phyloP scores from a whole-genome alignment of 2,113 vertebrate species.

The Callospermophilus lateralis region DNA sequence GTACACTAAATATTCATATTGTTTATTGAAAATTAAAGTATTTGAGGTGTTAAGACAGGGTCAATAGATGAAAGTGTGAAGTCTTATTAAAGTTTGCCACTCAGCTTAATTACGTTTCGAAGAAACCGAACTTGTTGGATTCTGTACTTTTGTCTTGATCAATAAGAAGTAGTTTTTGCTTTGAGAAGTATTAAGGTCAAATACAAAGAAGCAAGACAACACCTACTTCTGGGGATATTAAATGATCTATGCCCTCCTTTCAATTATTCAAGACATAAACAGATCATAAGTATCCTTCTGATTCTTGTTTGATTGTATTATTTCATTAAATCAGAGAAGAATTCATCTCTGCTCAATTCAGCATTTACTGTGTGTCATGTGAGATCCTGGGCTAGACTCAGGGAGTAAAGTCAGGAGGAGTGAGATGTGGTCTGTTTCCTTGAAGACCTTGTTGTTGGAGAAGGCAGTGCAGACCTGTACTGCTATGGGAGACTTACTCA shows the following conservation, averaged over 20 bases:
- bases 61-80: neutral
- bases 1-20: neutral
- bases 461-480: neutral
- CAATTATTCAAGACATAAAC: conserved; percentile 6
- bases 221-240: neutral
- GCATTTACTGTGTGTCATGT: neutral
- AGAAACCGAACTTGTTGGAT: neutral
- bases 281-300: neutral
- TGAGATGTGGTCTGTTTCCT: neutral
- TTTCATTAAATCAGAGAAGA: conserved; percentile 41
- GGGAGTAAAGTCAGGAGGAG: neutral
- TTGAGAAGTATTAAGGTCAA: conserved; percentile 43
- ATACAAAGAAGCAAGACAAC: conserved; percentile 28
- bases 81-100: neutral
- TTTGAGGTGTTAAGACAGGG: neutral
- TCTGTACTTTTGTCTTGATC: neutral
- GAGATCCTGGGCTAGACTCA: neutral
- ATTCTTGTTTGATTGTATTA: neutral
- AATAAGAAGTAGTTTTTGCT: neutral
- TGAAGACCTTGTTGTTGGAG: neutral
- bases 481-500: neutral
- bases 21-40: conserved; percentile 56
- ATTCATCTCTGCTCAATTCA: neutral
- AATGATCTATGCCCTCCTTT: conserved; percentile 32
- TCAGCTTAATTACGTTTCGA: neutral